Conservation (phyloP, 1,140 invertebrate genomes). For the Solenopsis invicta region DNA sequence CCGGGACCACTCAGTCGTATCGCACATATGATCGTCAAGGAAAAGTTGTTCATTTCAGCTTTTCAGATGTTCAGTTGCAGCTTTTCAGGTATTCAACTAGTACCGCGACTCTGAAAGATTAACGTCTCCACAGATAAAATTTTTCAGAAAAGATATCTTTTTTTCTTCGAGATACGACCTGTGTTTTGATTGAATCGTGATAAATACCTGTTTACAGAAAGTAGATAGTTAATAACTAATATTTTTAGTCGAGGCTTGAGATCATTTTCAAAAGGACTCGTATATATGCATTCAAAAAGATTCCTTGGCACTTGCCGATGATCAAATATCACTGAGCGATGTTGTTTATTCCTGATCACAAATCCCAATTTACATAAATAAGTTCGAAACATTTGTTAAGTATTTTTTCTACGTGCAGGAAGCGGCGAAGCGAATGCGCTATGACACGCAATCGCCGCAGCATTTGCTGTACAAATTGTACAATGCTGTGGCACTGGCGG, state of each 20-base stretch:
- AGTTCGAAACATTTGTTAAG: background rate
- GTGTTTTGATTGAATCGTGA: background rate
- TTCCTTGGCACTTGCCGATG: background rate
- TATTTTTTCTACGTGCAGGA: constrained; percentile 87
- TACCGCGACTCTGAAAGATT: background rate
- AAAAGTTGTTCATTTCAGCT: constrained; percentile 89
- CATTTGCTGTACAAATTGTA: constrained; percentile 94
- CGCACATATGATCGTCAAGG: constrained; percentile 87
- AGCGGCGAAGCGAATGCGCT: constrained; percentile 89
- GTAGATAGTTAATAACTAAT: background rate
- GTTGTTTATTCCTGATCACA: background rate
- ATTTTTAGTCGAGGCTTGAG: background rate
- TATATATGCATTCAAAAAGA: background rate
- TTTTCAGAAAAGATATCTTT: background rate
- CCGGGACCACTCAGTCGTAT: constrained; percentile 86
- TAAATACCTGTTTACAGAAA: background rate
- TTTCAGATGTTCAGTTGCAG: constrained; percentile 88
- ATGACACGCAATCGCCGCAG: constrained; percentile 91
- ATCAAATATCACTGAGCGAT: background rate
- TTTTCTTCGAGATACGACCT: background rate
- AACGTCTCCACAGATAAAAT: background rate
- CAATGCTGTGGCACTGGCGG: constrained; percentile 91
- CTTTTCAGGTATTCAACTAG: constrained; percentile 88
- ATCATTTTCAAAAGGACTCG: background rate
- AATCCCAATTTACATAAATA: background rate